Evolutionary conservation across 1,140 invertebrate species (phyloP).

Genomic region (Zophobas atratus): DNA sequence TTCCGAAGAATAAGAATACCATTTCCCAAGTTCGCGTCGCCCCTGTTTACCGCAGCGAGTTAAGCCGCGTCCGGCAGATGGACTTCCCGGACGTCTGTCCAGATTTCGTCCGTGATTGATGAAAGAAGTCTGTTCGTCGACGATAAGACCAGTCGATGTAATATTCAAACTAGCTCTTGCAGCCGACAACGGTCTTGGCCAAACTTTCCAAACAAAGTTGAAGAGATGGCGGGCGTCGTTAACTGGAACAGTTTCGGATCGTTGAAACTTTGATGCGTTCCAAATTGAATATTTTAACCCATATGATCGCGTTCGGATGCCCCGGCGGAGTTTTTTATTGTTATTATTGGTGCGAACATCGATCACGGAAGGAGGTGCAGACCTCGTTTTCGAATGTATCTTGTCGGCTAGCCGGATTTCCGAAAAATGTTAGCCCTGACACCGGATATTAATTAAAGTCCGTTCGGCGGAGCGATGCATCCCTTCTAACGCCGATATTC

Average conservation of each 20-base stretch:
- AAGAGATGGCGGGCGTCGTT: slow-evolving; percentile 35
- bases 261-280: slow-evolving; percentile 36
- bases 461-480: slow-evolving; percentile 45
- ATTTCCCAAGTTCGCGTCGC: too few relatives aligned
- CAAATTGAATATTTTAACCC: slow-evolving; percentile 39
- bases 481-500: slow-evolving; percentile 46
- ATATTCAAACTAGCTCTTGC: slow-evolving; percentile 40
- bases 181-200: slow-evolving; percentile 34
- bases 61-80: neutral
- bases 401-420: slow-evolving; percentile 21
- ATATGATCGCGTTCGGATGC: slow-evolving; percentile 33
- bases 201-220: slow-evolving; percentile 38
- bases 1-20: too few relatives aligned
- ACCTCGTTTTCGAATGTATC: slow-evolving; percentile 21
- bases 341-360: slow-evolving; percentile 33
- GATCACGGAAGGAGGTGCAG: slow-evolving; percentile 26
- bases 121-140: slow-evolving; percentile 44
- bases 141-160: slow-evolving; percentile 44
- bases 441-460: slow-evolving; percentile 50
- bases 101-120: slow-evolving; percentile 38
- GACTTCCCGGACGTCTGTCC: slow-evolving; percentile 15
- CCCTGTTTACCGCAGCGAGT: slow-evolving; percentile 6
- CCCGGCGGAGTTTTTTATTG: slow-evolving; percentile 10
- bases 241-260: slow-evolving; percentile 40
- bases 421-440: slow-evolving; percentile 40